phyloP scores from a whole-genome alignment of 2,797 vertebrate genomes.

The Artibeus lituratus region DNA sequence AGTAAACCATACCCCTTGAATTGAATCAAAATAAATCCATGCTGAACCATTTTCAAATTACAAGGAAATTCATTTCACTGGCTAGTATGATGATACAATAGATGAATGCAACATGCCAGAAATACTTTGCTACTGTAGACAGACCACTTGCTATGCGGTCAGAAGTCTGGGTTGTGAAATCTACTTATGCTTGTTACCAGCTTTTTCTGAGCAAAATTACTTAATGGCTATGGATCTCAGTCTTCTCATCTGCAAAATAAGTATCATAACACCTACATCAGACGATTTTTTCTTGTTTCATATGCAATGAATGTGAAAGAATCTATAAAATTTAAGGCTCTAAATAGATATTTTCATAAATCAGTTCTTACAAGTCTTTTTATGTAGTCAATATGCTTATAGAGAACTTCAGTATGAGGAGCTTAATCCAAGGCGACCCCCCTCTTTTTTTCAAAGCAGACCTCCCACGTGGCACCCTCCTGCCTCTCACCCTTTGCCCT shows the following conservation, averaged over 20 bases:
- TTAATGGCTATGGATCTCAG: neutral
- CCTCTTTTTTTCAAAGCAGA: neutral
- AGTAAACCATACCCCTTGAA: neutral
- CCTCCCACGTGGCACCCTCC: neutral
- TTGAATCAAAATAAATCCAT: neutral
- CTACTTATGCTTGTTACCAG: neutral
- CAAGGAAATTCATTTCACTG: neutral
- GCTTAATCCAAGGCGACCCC: neutral
- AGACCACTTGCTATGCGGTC: neutral
- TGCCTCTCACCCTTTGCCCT: neutral
- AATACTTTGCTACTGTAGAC: neutral
- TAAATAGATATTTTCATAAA: neutral
- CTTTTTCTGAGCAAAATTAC: constrained; percentile 32
- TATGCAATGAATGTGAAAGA: neutral
- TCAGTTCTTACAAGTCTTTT: neutral
- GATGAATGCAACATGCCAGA: neutral
- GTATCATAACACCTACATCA: neutral
- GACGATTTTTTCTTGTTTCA: neutral
- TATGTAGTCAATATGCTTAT: neutral
- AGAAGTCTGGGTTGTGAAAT: constrained; percentile 14
- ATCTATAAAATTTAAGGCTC: neutral
- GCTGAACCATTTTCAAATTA: neutral
- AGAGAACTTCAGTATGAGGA: neutral
- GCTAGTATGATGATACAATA: neutral
- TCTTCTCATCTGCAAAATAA: neutral